A percentile compares a stretch with the other conserved stretches of the same genome.
phyloP scores from a whole-genome alignment of 2,888 invertebrate species.

The Agrilus mali region DNA sequence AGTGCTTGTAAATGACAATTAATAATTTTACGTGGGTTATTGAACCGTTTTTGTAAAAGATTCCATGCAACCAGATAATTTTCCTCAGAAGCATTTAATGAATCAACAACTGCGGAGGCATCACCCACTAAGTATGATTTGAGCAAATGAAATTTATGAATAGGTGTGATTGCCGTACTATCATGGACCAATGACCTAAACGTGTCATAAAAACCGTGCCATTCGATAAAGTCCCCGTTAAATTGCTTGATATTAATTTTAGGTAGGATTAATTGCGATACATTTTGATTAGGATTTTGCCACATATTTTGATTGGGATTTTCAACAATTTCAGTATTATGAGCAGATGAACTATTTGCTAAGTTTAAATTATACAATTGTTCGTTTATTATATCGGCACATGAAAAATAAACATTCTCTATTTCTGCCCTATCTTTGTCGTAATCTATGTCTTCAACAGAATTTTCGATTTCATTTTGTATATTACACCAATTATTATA shows the following conservation, averaged over 20 bases:
- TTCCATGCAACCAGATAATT: neutral
- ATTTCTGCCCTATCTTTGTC: neutral
- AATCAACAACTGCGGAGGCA: neutral
- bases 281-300: no score
- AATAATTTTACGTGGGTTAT: no score
- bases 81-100: neutral
- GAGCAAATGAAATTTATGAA: neutral
- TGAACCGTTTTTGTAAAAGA: no score
- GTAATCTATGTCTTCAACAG: neutral
- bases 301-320: neutral
- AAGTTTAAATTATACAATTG: neutral
- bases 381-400: neutral
- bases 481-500: neutral
- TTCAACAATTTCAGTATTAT: neutral
- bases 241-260: no score
- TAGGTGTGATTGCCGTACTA: neutral
- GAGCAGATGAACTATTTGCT: neutral
- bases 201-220: neutral
- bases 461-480: neutral
- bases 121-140: neutral
- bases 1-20: no score
- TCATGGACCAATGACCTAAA: neutral
- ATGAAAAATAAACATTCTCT: conserved; percentile 1
- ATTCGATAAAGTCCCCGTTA: neutral
- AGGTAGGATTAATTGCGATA: neutral